Conservation (phyloP, 1,140 invertebrate genomes). For the Conus ventricosus region DNA sequence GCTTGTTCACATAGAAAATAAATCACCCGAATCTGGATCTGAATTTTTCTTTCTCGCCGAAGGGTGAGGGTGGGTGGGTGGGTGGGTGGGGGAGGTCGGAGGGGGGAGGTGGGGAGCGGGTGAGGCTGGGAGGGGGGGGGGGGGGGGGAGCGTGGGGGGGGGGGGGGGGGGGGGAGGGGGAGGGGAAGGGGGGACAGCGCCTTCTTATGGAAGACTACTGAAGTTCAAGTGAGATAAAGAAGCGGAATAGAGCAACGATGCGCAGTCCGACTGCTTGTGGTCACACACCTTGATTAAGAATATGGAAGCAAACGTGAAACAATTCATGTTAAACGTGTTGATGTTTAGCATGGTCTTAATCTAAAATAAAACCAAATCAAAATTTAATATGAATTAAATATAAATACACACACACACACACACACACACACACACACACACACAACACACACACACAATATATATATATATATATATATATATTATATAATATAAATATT, state of each 20-base stretch:
- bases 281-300: too few relatives aligned
- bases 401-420: slow-evolving; percentile 15
- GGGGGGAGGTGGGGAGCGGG: not conserved
- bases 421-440: slow-evolving; percentile 21
- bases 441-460: too few relatives aligned
- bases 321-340: not conserved
- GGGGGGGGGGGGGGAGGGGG: not conserved
- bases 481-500: not conserved
- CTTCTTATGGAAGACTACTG: not conserved
- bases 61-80: too few relatives aligned
- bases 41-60: too few relatives aligned
- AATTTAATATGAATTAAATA: not conserved
- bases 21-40: too few relatives aligned
- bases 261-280: too few relatives aligned
- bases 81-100: too few relatives aligned
- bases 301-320: too few relatives aligned
- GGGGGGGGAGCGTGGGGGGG: not conserved
- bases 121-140: not conserved
- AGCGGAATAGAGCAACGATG: too few relatives aligned
- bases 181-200: not conserved
- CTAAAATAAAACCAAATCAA: not conserved
- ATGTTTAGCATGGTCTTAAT: not conserved
- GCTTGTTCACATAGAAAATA: too few relatives aligned
- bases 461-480: too few relatives aligned
- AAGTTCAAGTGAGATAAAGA: too few relatives aligned